Conservation (phyloP, 2,113 vertebrate genomes). For the Gymnorhina tibicen region DNA sequence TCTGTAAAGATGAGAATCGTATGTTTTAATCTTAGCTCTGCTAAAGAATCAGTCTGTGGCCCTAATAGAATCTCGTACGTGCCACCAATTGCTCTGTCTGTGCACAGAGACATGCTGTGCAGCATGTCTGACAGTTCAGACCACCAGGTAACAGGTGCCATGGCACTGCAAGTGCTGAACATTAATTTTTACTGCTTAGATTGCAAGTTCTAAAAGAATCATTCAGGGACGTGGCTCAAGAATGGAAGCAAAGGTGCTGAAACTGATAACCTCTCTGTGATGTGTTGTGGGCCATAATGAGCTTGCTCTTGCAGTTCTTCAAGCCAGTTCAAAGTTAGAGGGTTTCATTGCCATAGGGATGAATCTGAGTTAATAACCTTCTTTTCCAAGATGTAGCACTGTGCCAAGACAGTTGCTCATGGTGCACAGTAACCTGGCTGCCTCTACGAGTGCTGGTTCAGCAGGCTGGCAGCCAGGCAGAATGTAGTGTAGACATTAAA, state of each 20-base stretch:
- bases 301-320: neutral
- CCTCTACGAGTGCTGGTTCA: neutral
- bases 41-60: neutral
- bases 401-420: neutral
- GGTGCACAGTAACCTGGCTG: neutral
- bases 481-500: neutral
- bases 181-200: neutral
- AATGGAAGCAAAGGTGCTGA: neutral
- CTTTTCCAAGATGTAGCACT: neutral
- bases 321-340: neutral
- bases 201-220: neutral
- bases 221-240: neutral
- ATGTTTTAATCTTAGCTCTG: neutral
- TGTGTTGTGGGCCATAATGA: neutral
- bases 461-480: neutral
- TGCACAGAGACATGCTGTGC: neutral
- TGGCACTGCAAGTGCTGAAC: neutral
- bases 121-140: neutral
- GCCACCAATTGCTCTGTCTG: neutral
- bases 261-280: neutral
- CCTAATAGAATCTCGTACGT: neutral
- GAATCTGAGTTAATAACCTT: neutral
- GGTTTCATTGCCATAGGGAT: neutral
- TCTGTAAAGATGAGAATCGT: neutral
- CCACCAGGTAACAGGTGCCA: neutral